Evolutionary conservation across 1,140 invertebrate species (phyloP).

Genomic region (Drosophila ercepeae): DNA sequence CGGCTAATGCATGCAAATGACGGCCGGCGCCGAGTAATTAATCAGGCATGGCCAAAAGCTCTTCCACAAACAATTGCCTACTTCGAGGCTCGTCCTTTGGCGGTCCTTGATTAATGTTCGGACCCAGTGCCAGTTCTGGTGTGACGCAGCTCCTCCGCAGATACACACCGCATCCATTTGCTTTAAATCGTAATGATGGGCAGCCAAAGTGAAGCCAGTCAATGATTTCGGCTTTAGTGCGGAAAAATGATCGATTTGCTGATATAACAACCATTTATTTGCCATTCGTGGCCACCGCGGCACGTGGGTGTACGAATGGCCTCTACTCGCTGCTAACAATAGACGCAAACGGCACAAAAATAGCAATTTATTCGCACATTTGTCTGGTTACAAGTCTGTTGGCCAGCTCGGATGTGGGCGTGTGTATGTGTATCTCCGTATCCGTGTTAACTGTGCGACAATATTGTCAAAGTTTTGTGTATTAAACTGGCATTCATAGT

Average conservation of each 20-base stretch:
- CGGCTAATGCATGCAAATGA: conserved; percentile 58
- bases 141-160: conserved; percentile 49
- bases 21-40: conserved; percentile 44
- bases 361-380: conserved; percentile 60
- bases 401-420: conserved; percentile 2
- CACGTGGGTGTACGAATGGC: conserved; percentile 21
- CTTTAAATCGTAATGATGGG: conserved; percentile 29
- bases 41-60: conserved; percentile 22
- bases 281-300: conserved; percentile 12
- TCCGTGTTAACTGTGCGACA: conserved; percentile 53
- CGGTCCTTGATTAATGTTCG: conserved; percentile 59
- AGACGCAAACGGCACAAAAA: conserved; percentile 63
- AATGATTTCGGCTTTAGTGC: conserved; percentile 34
- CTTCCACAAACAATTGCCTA: conserved; percentile 31
- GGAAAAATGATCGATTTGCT: conserved; percentile 50
- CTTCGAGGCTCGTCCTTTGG: conserved; percentile 25
- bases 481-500: conserved; percentile 74
- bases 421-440: conserved; percentile 3
- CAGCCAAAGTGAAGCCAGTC: conserved; percentile 13
- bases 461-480: conserved; percentile 73
- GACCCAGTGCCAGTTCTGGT: conserved; percentile 18
- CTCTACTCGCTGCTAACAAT: conserved; percentile 53
- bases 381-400: conserved; percentile 48
- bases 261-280: conserved; percentile 39
- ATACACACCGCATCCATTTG: conserved; percentile 32